These are phyloP conservation scores for Gadus chalcogrammus DNA, from an alignment of 2,113 vertebrate genomes.

Conservation along the genomic window DNA sequence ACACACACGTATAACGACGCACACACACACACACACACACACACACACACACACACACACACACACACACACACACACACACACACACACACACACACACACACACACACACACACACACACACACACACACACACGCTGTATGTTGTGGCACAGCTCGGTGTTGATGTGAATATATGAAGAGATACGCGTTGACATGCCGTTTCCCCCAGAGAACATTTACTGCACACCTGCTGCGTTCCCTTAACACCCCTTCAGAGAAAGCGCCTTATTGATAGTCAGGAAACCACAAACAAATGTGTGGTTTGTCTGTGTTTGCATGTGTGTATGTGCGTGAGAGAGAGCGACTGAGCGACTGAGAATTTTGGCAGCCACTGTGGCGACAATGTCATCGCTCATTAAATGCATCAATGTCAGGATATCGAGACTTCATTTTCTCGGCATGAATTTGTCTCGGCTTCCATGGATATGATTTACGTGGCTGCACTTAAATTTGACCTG, in stretches of 20 bases:
- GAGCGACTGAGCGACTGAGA: too few relatives aligned
- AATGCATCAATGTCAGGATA: constrained; percentile 6
- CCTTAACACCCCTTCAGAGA: constrained; percentile 60
- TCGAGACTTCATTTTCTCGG: background rate
- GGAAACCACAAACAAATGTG: constrained; percentile 45
- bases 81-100: too few relatives aligned
- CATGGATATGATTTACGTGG: too few relatives aligned
- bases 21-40: too few relatives aligned
- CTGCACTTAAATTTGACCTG: too few relatives aligned
- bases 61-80: too few relatives aligned
- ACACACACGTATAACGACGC: too few relatives aligned
- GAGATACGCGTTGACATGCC: constrained; percentile 67
- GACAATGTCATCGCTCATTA: constrained; percentile 9
- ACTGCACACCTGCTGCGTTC: constrained; percentile 61
- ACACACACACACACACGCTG: background rate
- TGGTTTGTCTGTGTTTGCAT: constrained; percentile 24
- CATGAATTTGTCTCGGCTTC: too few relatives aligned
- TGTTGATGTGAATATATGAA: constrained; percentile 49
- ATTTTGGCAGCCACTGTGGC: constrained; percentile 43
- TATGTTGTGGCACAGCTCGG: constrained; percentile 14
- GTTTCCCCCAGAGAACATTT: constrained; percentile 63
- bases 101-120: background rate
- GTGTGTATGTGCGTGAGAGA: constrained; percentile 29
- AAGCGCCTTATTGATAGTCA: constrained; percentile 67
- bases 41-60: too few relatives aligned